Evolutionary conservation across 1,140 invertebrate genomes (phyloP).

Genomic region (Streblospio benedicti): DNA sequence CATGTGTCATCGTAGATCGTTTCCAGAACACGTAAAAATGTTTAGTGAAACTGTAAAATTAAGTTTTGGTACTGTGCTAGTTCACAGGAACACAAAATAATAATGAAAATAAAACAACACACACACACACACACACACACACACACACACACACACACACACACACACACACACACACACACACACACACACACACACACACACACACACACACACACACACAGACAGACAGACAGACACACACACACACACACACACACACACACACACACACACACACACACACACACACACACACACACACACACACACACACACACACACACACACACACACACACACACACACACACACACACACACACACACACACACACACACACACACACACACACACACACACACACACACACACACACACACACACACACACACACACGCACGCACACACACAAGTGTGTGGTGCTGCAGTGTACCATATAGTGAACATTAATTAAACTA

Average conservation of each 20-base stretch:
- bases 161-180: constrained; percentile 3
- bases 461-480: no score
- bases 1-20: no score
- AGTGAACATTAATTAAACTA: no score
- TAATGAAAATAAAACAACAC: no score
- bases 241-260: constrained; percentile 6
- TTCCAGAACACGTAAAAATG: no score
- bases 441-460: background rate
- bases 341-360: constrained; percentile 4
- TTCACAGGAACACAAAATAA: no score
- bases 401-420: constrained; percentile 6
- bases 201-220: constrained; percentile 3
- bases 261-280: constrained; percentile 6
- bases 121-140: constrained; percentile 6
- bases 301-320: constrained; percentile 6
- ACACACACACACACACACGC: background rate
- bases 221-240: background rate
- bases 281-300: constrained; percentile 6
- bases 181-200: constrained; percentile 4
- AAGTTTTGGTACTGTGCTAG: no score
- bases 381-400: constrained; percentile 6
- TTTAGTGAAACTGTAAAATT: no score
- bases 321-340: constrained; percentile 6
- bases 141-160: constrained; percentile 1
- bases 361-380: background rate